These are phyloP conservation scores for Lasiommata megera DNA, from an alignment of 2,888 invertebrate genomes.

Conservation along the genomic window DNA sequence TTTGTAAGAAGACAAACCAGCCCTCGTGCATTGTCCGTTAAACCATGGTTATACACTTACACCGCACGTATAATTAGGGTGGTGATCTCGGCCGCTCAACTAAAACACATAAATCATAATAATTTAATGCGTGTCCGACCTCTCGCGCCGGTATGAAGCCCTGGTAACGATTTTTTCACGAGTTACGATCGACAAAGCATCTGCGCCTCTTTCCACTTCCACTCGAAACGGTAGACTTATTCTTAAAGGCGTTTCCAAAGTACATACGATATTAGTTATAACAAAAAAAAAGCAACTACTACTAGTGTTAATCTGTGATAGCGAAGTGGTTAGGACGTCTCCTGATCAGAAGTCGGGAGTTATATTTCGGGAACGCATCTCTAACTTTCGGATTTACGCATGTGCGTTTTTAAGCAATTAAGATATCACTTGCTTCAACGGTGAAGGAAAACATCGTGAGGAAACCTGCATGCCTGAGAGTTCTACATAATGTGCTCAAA, in stretches of 20 bases:
- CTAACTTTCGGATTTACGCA: too few relatives aligned
- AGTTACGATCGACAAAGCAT: slow-evolving; percentile 61
- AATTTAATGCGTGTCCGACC: slow-evolving; percentile 70
- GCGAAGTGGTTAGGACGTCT: too few relatives aligned
- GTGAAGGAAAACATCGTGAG: too few relatives aligned
- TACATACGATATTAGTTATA: not conserved
- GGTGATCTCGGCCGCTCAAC: slow-evolving; percentile 53
- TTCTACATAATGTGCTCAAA: too few relatives aligned
- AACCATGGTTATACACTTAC: slow-evolving; percentile 27
- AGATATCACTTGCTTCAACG: too few relatives aligned
- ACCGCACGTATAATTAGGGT: slow-evolving; percentile 72
- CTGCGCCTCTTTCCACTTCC: slow-evolving; percentile 59
- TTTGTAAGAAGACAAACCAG: slow-evolving; percentile 38
- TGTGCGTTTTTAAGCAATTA: too few relatives aligned
- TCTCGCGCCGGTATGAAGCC: slow-evolving; percentile 53
- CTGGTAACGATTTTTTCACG: slow-evolving; percentile 48
- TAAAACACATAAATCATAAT: slow-evolving; percentile 80
- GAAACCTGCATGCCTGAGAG: too few relatives aligned
- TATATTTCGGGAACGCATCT: too few relatives aligned
- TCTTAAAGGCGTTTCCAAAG: not conserved
- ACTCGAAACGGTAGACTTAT: slow-evolving; percentile 44
- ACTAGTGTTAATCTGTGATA: too few relatives aligned
- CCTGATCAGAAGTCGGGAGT: too few relatives aligned
- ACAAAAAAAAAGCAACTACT: too few relatives aligned
- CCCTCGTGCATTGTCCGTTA: slow-evolving; percentile 64